Percentiles rank a stretch among this genome's conserved stretches.
Evolutionary conservation across 2,797 vertebrate genomes (phyloP).

Genomic region (Xenopus petersii): DNA sequence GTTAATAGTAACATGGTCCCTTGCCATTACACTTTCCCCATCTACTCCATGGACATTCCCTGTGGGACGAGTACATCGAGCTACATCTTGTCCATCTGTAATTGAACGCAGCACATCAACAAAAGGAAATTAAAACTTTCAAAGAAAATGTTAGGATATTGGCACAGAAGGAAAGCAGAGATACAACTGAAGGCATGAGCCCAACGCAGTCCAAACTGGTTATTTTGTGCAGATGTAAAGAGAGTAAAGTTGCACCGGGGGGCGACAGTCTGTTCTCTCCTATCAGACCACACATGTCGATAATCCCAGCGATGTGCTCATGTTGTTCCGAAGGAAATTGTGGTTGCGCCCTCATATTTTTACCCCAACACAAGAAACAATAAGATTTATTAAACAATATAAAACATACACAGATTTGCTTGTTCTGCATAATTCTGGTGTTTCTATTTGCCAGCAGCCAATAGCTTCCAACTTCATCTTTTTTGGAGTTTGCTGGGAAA

Average conservation of each 20-base stretch:
- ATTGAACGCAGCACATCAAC: neutral
- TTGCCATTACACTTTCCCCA: too few species aligned
- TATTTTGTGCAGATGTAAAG: neutral
- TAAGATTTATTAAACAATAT: neutral
- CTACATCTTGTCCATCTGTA: too few species aligned
- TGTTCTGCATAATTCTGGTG: neutral
- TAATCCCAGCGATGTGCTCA: neutral
- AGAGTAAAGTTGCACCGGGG: neutral
- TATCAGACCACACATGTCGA: neutral
- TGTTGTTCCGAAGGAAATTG: neutral
- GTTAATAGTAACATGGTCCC: too few species aligned
- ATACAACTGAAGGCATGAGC: neutral
- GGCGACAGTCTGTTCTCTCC: neutral
- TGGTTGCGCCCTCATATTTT: neutral
- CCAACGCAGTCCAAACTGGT: neutral
- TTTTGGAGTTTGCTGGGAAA: too few species aligned
- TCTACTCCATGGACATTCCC: too few species aligned
- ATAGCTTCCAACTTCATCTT: too few species aligned
- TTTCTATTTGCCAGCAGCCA: neutral
- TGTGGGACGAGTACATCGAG: too few species aligned
- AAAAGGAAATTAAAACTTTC: neutral
- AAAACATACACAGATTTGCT: neutral
- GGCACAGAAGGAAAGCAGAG: neutral
- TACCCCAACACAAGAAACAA: neutral
- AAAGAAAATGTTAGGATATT: neutral